Conservation (phyloP, 1,140 invertebrate species). For the Lasioglossum baleicum region DNA sequence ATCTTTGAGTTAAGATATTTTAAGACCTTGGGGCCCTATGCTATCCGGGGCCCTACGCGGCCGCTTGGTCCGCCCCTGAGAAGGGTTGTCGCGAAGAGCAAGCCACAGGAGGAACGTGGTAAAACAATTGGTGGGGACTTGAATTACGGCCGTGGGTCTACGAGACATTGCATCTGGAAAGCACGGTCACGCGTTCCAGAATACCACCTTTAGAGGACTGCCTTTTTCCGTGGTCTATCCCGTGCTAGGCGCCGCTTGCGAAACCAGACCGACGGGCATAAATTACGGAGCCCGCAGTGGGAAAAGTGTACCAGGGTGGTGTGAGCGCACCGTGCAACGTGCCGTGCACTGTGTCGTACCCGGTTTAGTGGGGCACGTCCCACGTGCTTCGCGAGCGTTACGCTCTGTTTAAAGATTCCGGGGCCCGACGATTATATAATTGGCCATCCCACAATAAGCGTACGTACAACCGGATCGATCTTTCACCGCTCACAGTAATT, state of each 20-base stretch:
- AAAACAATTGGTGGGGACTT: too few species aligned
- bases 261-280: slow-evolving; percentile 43
- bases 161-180: too few species aligned
- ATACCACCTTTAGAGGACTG: neutral
- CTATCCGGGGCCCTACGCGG: too few species aligned
- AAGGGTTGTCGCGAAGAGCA: too few species aligned
- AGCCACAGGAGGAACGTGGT: too few species aligned
- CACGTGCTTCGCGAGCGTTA: slow-evolving; percentile 19
- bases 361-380: slow-evolving; percentile 14
- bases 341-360: too few species aligned
- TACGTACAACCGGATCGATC: slow-evolving; percentile 1
- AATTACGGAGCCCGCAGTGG: slow-evolving; percentile 17
- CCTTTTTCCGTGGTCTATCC: slow-evolving; percentile 29
- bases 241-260: slow-evolving; percentile 43
- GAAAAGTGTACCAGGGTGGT: slow-evolving; percentile 23
- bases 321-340: too few species aligned
- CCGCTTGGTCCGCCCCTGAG: too few species aligned
- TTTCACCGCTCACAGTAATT: neutral
- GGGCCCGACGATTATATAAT: slow-evolving; percentile 18
- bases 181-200: too few species aligned
- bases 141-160: too few species aligned
- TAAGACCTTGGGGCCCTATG: too few species aligned
- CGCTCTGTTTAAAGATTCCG: slow-evolving; percentile 13
- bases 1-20: too few species aligned
- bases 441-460: neutral